Conservation (phyloP, 2,113 vertebrate species). For the Romanogobio albipinnatus region DNA sequence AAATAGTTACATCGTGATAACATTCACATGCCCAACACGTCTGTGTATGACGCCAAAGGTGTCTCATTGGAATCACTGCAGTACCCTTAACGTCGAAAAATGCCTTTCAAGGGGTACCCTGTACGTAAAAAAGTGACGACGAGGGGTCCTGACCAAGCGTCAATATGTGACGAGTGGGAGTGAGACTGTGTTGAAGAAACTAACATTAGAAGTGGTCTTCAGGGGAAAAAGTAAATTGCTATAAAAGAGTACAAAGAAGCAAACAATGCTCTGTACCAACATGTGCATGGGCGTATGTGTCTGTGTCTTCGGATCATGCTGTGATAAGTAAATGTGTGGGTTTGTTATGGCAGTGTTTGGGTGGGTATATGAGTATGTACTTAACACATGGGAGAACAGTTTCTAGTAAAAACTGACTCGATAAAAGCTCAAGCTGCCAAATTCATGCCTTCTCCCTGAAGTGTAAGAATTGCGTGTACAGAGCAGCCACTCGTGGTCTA, state of each 20-base stretch:
- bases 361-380: constrained; percentile 19
- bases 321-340: constrained; percentile 17
- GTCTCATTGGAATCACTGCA: too few species aligned
- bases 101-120: too few species aligned
- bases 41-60: too few species aligned
- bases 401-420: constrained; percentile 31
- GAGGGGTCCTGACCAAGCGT: too few species aligned
- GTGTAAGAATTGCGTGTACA: neutral
- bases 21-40: too few species aligned
- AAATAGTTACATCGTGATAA: too few species aligned
- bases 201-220: constrained; percentile 12
- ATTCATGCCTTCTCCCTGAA: neutral
- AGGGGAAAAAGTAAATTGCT: neutral
- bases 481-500: neutral
- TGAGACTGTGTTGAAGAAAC: too few species aligned
- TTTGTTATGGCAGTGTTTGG: constrained; percentile 27
- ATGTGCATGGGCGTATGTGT: constrained; percentile 33
- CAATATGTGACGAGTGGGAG: too few species aligned
- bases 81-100: too few species aligned
- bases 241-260: neutral
- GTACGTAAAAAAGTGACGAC: too few species aligned
- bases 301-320: constrained; percentile 13
- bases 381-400: neutral
- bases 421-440: neutral
- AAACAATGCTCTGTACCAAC: neutral